Evolutionary conservation across 2,888 invertebrate genomes (phyloP), one percentile per base, ranked within the genome.

Genomic region (Rhamnusium bicolor): DNA sequence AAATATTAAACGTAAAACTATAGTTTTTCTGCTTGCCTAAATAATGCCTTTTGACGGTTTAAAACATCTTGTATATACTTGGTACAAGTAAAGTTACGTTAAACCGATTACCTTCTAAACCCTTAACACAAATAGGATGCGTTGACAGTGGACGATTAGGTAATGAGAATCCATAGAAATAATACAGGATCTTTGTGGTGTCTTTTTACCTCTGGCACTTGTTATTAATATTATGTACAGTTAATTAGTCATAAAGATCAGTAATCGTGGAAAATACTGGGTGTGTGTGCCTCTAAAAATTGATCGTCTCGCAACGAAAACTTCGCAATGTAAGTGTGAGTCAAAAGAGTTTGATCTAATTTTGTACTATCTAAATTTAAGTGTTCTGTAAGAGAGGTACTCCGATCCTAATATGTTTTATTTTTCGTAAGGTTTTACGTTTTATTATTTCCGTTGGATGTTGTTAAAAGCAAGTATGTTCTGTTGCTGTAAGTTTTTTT

Each of bases 341-440:
- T 49, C 49, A 63, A 63, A 63, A 63, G 51, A 65, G 27, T 65
- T 65, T 65, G 14, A 18, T 65, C 65, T 65, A 65, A 54, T 32
- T 53, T 65, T 65, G 54, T 16, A 18, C 61, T 7, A 49, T 65
- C 65, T 65, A 65, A 65, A 53, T 65, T 65, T 65, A 65, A 65
- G 53, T 32, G 53, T 65, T 65, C n/a, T 19, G 46, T 24, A 10
- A 60, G 65, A 51, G 49, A 63, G 49, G 24, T 29, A 24, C 27
- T 51, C 47, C 27, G 27, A 32, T 27, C 8, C 63, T 16, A 63
- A 32, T 14, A 27, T 14, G 27, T 53, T 65, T 53, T 49, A 18
- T 63, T 65, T 53, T 32, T 51, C 53, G 65, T 2, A 18, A 7
- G 2, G 58, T 58, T 40, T 24, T 40, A 29, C 7, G 32, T 58